Conservation (phyloP, 2,888 invertebrate species). For the Drosophila koepferae region DNA sequence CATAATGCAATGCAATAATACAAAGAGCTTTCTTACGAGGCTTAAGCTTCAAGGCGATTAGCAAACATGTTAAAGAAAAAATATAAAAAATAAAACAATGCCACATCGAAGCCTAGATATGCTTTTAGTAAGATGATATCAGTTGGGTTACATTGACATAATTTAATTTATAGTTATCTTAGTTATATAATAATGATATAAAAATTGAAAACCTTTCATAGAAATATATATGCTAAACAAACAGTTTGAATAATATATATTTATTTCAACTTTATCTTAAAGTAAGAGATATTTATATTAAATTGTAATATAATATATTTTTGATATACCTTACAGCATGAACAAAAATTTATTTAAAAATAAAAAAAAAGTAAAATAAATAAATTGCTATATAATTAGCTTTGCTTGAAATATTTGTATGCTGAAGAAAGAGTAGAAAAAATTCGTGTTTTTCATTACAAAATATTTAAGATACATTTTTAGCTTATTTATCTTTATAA, state of each 20-base stretch:
- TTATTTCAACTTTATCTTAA: too few species aligned
- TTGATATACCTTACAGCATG: too few species aligned
- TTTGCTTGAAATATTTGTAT: background rate
- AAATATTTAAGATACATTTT: background rate
- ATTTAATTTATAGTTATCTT: background rate
- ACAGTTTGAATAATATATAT: too few species aligned
- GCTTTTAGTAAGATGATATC: background rate
- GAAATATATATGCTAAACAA: too few species aligned
- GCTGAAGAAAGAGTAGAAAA: background rate
- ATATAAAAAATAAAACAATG: background rate
- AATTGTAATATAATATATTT: too few species aligned
- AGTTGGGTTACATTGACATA: background rate
- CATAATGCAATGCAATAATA: slow-evolving; percentile 64
- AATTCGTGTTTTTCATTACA: background rate
- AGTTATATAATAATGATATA: background rate
- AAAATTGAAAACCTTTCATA: too few species aligned
- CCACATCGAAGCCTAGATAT: background rate
- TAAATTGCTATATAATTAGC: too few species aligned
- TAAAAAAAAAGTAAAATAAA: too few species aligned
- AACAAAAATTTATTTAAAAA: too few species aligned
- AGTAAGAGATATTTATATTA: too few species aligned
- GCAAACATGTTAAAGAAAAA: slow-evolving; percentile 20
- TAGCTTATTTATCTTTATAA: background rate
- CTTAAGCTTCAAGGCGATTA: slow-evolving; percentile 53
- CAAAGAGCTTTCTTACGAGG: slow-evolving; percentile 45